These are phyloP conservation scores for Cochlearius cochlearius DNA, from an alignment of 2,113 vertebrate species.

Conservation along the genomic window DNA sequence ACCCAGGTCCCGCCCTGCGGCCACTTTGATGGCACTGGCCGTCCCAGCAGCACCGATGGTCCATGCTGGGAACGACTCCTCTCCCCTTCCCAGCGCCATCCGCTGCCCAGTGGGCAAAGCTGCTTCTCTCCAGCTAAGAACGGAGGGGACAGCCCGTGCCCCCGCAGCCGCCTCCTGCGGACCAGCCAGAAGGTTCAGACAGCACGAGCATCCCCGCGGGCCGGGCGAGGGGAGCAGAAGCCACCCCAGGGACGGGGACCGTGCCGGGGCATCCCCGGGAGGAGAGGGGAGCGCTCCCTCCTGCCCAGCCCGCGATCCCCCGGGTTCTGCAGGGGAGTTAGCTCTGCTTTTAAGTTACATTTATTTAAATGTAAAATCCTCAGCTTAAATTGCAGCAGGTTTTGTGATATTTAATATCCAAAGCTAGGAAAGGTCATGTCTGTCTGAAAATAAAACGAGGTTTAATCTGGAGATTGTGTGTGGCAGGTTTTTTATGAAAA, in stretches of 20 bases:
- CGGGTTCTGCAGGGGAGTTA: background rate
- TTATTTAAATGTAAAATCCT: conserved; percentile 60
- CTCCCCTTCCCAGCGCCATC: fast-evolving
- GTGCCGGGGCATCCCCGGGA: fast-evolving
- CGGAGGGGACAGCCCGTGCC: fast-evolving
- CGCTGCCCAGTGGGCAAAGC: background rate
- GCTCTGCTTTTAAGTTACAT: conserved; percentile 8
- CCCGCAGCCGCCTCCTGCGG: background rate
- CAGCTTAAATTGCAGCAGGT: conserved; percentile 62
- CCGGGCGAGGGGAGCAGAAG: background rate
- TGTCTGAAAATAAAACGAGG: conserved; percentile 63
- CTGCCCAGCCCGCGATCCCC: background rate
- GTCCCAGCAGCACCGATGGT: background rate
- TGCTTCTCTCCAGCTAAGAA: background rate
- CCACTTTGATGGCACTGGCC: background rate
- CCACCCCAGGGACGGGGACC: background rate
- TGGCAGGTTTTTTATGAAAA: conserved; percentile 57
- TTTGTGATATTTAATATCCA: conserved; percentile 73
- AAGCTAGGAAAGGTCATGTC: conserved; percentile 66
- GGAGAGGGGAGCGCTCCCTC: background rate
- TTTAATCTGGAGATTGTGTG: conserved; percentile 55
- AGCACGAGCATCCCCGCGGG: background rate
- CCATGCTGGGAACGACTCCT: background rate
- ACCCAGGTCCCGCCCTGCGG: fast-evolving
- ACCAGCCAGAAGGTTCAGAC: background rate